Percentiles rank a stretch among this genome's conserved stretches.
These are phyloP conservation scores for Caenorhabditis sp. DNA, from an alignment of 2,888 invertebrate genomes.

Conservation along the genomic window DNA sequence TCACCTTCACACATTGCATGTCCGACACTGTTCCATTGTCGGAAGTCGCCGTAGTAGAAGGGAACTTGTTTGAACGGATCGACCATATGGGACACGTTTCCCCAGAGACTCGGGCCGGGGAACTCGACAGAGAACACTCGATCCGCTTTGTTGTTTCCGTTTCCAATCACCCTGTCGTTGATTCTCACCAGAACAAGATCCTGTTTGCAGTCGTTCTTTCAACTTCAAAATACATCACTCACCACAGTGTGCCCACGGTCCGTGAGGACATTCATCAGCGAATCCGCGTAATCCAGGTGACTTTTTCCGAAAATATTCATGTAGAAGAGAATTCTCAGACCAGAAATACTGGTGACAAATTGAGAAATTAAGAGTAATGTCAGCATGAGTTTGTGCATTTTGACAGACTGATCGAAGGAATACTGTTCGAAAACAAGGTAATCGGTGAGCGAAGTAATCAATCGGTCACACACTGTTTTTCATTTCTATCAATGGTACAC, in stretches of 20 bases:
- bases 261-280: constrained; percentile 54
- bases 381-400: not conserved
- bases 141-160: constrained; percentile 46
- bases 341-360: not conserved
- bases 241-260: constrained; percentile 64
- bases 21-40: constrained; percentile 21
- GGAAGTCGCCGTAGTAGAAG: constrained; percentile 24
- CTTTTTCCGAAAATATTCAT: constrained; percentile 58
- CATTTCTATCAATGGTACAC: too few relatives aligned
- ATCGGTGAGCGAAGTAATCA: too few relatives aligned
- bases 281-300: constrained; percentile 64
- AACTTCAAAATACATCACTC: too few relatives aligned
- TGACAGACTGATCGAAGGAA: not conserved
- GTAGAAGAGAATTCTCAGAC: constrained; percentile 48
- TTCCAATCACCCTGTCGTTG: constrained; percentile 53
- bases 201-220: too few relatives aligned
- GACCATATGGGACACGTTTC: constrained; percentile 42
- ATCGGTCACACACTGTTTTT: too few relatives aligned
- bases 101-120: constrained; percentile 52
- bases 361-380: not conserved
- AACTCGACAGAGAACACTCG: constrained; percentile 41
- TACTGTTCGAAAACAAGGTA: not conserved
- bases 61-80: constrained; percentile 52
- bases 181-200: constrained; percentile 55
- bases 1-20: constrained; percentile 48